Evolutionary conservation across 1,140 invertebrate genomes (phyloP), one percentile per base, ranked within the genome.

Genomic region (Matsumurasca onukii): DNA sequence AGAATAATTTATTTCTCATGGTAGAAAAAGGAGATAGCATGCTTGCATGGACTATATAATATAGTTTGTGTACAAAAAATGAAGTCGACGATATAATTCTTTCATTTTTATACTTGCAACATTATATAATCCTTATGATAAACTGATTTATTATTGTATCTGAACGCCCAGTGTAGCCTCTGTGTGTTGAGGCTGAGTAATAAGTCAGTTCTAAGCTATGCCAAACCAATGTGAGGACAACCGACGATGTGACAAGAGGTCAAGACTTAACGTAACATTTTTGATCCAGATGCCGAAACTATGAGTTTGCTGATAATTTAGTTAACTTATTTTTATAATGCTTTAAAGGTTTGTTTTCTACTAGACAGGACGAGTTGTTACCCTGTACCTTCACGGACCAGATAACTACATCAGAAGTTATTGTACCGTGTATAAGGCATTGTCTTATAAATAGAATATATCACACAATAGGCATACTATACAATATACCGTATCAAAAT

Each of bases 1-100:
- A 75, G 74, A 75, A 75, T 75, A 75, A 75, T 75, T 75, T 75
- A 75, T 75, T 75, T 73, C 73, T 70, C 74, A 72, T 73, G 74
- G 74, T 75, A 75, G 74, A 73, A 75, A 75, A 75, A 75, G 74
- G 74, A 75, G 74, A 75, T 69, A 72, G 72, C 71, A 74, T 74
- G 72, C 72, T 73, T 75, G 71, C 73, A 75, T 72, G 69, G 71
- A 72, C 73, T 73, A 71, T 67, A 69, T 51, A n/a, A 70, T 59
- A 70, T 69, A 66, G 64, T 66, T 69, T 67, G 66, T 49, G 67
- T 70, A 72, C 69, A 68, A 70, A 72, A 72, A 70, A 68, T 70
- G 59, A 68, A 61, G 29, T 34, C 67, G 59, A 62, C 57, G 59
- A 68, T 68, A 68, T 27, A 68, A 66, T 68, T 68, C 59, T 68